Evolutionary conservation across 2,888 invertebrate genomes (phyloP), one percentile per base, ranked within the genome.

Genomic region (Eretmocerus hayati): DNA sequence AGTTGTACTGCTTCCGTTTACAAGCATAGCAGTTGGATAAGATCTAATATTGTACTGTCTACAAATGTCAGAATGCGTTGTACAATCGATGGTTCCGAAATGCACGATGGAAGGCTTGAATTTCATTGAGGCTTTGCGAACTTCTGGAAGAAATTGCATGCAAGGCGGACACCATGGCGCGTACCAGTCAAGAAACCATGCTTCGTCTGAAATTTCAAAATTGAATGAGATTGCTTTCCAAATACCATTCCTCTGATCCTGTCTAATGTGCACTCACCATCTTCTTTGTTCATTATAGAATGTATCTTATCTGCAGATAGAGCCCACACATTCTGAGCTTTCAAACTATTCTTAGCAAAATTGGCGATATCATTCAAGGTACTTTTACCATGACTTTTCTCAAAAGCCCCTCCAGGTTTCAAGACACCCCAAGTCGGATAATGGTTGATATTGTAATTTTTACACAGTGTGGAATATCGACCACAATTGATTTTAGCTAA

Each of bases 101-200:
- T 73, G 69, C 16, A 77, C 71, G 18, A 71, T 66, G 4, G 73
- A 64, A 38, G 73, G 58, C 69, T 79, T 66, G 53, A 76, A 75
- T 55, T 72, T 64, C 36, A 73, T 66, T 45, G 84, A 81, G 15
- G 83, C 80, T 65, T 80, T 80, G 9, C 85, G 74, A 51, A 84
- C 72, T 71, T 85, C 83, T 13, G 84, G 83, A 48, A 86, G 71
- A 54, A 86, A 72, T 49, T 77, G 74, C 71, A 83, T 77, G 62
- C 87, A 87, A 1, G 86, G 86, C 5, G 86, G 85, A 66, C 87
- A 87, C 84, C 85, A 85, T 59, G 86, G 85, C 1, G 85, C 83
- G 67, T 82, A 85, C 76, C 85, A 87, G 64, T 87, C 85, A 21
- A 87, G 74, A 58, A 86, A 79, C 83, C 84, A 85, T 1, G 72